A percentile compares a stretch with the other conserved stretches of the same genome.
phyloP scores from a whole-genome alignment of 2,888 invertebrate genomes.

The Pantelozetes paolii region DNA sequence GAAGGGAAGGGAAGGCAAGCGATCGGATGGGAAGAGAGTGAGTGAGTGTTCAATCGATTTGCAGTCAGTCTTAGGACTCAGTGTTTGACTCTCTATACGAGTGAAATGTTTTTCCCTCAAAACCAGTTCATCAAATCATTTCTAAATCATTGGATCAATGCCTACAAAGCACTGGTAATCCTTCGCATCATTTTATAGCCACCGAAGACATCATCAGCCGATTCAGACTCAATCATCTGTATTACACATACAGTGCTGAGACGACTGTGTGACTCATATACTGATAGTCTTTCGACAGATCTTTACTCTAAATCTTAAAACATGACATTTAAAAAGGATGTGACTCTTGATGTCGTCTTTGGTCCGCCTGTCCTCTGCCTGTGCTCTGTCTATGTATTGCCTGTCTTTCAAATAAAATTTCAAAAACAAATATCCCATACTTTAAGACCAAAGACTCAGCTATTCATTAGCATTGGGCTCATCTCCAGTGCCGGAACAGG shows the following conservation, averaged over 20 bases:
- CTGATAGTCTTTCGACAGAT: not conserved
- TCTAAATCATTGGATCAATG: constrained; percentile 24
- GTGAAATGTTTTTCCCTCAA: not conserved
- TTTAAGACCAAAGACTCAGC: not conserved
- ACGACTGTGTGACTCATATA: not conserved
- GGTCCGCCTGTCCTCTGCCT: not conserved
- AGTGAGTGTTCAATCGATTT: constrained; percentile 14
- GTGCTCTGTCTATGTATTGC: not conserved
- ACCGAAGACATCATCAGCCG: not conserved
- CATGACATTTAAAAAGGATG: constrained; percentile 15
- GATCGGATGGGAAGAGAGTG: not conserved
- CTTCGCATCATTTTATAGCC: constrained; percentile 9
- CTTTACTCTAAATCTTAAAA: not conserved
- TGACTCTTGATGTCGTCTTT: not conserved
- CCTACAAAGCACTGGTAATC: not conserved
- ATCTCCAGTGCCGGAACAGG: constrained; percentile 2
- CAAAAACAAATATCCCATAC: not conserved
- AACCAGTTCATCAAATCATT: constrained; percentile 33
- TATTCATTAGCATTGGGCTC: not conserved
- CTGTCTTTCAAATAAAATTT: no score
- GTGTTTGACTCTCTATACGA: not conserved
- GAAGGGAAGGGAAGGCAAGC: no score
- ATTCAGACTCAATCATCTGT: not conserved
- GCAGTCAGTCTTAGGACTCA: no score
- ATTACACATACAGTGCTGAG: not conserved